Evolutionary conservation across 1,140 invertebrate species (phyloP).

Genomic region (Pseudoatta argentina): DNA sequence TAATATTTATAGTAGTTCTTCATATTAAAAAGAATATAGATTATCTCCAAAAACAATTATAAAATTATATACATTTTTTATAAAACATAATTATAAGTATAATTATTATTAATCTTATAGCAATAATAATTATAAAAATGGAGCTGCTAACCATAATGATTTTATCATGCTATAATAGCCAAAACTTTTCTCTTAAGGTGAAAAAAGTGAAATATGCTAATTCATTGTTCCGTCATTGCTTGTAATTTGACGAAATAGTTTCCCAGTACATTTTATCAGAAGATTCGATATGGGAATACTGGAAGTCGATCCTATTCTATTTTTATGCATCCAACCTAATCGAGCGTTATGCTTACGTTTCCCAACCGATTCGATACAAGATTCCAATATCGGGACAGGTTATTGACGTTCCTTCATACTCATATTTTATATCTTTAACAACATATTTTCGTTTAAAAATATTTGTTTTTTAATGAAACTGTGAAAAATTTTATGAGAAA

Average conservation of each 20-base stretch:
- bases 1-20: too few relatives aligned
- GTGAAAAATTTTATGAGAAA: not conserved
- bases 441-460: constrained; percentile 2
- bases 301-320: constrained; percentile 16
- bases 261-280: not conserved
- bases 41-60: too few relatives aligned
- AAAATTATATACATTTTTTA: too few relatives aligned
- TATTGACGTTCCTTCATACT: not conserved
- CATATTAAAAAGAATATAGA: too few relatives aligned
- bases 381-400: constrained; percentile 19
- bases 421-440: not conserved
- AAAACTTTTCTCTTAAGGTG: not conserved
- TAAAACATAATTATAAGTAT: too few relatives aligned
- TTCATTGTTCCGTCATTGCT: not conserved
- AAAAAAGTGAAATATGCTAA: not conserved
- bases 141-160: too few relatives aligned
- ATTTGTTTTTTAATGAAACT: not conserved
- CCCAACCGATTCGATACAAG: constrained; percentile 14
- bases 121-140: too few relatives aligned
- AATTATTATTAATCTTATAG: too few relatives aligned
- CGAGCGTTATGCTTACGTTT: constrained; percentile 29
- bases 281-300: not conserved
- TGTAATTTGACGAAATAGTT: not conserved
- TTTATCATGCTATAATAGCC: too few relatives aligned
- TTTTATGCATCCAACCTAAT: not conserved